Evolutionary conservation across 2,888 invertebrate genomes (phyloP).

Genomic region (Drosophila rubida): DNA sequence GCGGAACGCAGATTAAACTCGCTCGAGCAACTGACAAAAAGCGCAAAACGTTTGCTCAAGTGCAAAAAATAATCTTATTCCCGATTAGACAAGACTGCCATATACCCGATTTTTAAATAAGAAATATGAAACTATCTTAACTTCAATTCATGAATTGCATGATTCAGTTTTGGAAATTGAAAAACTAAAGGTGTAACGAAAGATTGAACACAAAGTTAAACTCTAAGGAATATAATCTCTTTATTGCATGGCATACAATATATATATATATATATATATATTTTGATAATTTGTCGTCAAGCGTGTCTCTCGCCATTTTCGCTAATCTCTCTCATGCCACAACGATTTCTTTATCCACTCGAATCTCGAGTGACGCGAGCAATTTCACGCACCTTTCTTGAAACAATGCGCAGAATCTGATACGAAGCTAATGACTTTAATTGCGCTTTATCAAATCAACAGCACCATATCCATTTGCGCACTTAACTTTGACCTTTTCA

Average conservation of each 20-base stretch:
- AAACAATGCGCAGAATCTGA: background rate
- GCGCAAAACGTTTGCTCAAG: too few relatives aligned
- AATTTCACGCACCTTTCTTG: background rate
- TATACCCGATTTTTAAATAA: conserved; percentile 14
- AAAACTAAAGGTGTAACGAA: too few relatives aligned
- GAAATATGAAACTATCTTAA: too few relatives aligned
- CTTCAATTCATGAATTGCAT: too few relatives aligned
- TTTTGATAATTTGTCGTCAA: background rate
- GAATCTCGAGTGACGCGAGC: conserved; percentile 1
- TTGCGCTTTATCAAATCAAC: conserved; percentile 18
- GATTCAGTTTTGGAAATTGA: too few relatives aligned
- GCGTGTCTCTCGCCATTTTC: background rate
- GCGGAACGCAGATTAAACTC: conserved; percentile 37
- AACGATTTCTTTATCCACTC: conserved; percentile 18
- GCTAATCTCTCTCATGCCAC: conserved; percentile 13
- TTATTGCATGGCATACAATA: background rate
- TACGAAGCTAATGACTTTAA: background rate
- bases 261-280: background rate
- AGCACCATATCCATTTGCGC: background rate
- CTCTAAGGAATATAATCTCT: background rate
- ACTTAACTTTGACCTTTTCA: conserved; percentile 62
- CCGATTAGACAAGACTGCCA: background rate
- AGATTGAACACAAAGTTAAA: too few relatives aligned
- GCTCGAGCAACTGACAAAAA: conserved; percentile 29
- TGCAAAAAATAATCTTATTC: conserved; percentile 9